A percentile compares a stretch with the other conserved stretches of the same genome.
These are phyloP conservation scores for Malurus splendens DNA, from an alignment of 2,797 vertebrate species.

Conservation along the genomic window DNA sequence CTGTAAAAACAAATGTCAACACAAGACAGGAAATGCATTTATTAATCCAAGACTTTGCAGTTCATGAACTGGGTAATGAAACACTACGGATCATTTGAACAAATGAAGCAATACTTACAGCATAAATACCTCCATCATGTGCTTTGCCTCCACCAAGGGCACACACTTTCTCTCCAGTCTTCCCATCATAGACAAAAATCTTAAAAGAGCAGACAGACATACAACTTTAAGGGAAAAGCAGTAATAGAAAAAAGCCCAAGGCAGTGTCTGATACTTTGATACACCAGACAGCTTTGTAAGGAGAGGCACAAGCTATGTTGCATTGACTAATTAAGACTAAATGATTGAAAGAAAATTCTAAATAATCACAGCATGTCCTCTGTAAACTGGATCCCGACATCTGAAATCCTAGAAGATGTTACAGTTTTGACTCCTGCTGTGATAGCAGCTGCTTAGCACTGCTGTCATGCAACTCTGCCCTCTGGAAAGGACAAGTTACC, in stretches of 20 bases:
- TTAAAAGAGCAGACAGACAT: conserved; percentile 47
- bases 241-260: background rate
- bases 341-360: background rate
- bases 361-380: background rate
- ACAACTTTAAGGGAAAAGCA: background rate
- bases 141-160: conserved; percentile 85
- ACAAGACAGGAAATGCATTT: background rate
- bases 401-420: background rate
- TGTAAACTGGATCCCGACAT: background rate
- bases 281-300: background rate
- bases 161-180: conserved; percentile 76
- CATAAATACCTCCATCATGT: conserved; percentile 92
- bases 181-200: conserved; percentile 89
- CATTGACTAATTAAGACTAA: background rate
- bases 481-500: background rate
- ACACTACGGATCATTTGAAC: background rate
- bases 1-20: conserved; percentile 53
- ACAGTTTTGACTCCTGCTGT: background rate
- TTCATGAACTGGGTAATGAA: background rate
- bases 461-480: background rate
- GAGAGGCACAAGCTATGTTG: background rate
- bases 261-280: background rate
- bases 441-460: background rate
- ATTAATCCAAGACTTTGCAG: background rate
- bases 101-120: conserved; percentile 78